phyloP scores from a whole-genome alignment of 2,888 invertebrate genomes.

The Epinotia brunnichana region DNA sequence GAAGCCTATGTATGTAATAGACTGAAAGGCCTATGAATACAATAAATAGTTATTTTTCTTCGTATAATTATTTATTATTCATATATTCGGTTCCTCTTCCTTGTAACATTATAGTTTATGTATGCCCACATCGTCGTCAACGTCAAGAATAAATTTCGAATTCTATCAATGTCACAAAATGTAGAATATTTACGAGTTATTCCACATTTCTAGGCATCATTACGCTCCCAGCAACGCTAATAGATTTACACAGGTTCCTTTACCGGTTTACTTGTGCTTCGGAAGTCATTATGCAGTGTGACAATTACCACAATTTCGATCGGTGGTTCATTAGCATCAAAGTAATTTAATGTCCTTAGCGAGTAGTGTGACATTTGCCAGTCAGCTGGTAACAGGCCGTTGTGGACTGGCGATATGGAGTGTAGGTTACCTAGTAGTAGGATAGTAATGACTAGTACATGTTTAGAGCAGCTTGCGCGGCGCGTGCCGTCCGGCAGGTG shows the following conservation, averaged over 20 bases:
- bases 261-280: constrained; percentile 15
- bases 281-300: constrained; percentile 32
- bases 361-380: constrained; percentile 51
- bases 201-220: background rate
- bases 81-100: constrained; percentile 30
- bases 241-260: constrained; percentile 7
- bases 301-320: constrained; percentile 41
- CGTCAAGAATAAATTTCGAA: constrained; percentile 13
- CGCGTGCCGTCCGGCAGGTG: constrained; percentile 76
- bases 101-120: constrained; percentile 28
- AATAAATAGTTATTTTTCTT: constrained; percentile 24
- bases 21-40: background rate
- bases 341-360: constrained; percentile 48
- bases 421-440: constrained; percentile 9
- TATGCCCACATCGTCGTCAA: constrained; percentile 32
- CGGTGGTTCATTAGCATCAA: constrained; percentile 49
- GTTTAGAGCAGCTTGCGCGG: constrained; percentile 74
- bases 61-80: constrained; percentile 32
- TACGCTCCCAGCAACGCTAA: background rate
- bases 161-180: constrained; percentile 2
- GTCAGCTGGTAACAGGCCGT: constrained; percentile 63
- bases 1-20: background rate
- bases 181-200: background rate
- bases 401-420: constrained; percentile 6
- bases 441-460: constrained; percentile 40